Conservation (phyloP, 2,113 vertebrate genomes). For the Pachypanchax playfairii region DNA sequence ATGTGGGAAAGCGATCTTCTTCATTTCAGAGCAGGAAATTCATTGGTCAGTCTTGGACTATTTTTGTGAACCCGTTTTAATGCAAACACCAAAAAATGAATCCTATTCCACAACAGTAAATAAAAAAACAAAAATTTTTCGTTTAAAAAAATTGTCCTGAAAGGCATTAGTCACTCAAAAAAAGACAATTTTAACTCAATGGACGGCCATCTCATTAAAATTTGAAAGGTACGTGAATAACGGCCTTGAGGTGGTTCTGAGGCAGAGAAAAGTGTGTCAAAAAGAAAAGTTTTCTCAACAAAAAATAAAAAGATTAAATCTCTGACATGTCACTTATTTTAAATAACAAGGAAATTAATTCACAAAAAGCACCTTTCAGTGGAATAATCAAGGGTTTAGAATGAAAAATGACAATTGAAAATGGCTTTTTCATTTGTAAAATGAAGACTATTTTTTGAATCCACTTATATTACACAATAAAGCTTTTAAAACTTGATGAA, state of each 20-base stretch:
- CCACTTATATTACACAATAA: conserved; percentile 9
- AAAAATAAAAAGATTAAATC: conserved; percentile 5
- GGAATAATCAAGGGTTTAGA: conserved; percentile 15
- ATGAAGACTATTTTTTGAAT: not conserved
- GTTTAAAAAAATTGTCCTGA: too few relatives aligned
- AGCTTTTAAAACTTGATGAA: conserved; percentile 12
- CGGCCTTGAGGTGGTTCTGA: not conserved
- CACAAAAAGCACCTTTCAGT: not conserved
- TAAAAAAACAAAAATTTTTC: not conserved
- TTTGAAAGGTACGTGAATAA: too few relatives aligned
- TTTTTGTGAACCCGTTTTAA: not conserved
- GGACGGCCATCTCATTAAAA: too few relatives aligned
- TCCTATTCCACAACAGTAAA: not conserved
- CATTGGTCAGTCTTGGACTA: not conserved
- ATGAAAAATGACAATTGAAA: conserved; percentile 3
- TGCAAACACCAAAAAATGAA: not conserved
- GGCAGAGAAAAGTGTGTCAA: not conserved
- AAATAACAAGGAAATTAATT: conserved; percentile 41
- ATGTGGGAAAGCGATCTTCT: conserved; percentile 37
- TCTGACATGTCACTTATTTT: conserved; percentile 42
- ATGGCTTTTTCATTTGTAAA: conserved; percentile 16
- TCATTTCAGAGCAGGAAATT: conserved; percentile 24
- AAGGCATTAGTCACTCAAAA: too few relatives aligned
- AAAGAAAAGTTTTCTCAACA: not conserved
- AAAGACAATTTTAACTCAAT: too few relatives aligned